Evolutionary conservation across 2,113 vertebrate species (phyloP).

Genomic region (Entomyzon cyanotis): DNA sequence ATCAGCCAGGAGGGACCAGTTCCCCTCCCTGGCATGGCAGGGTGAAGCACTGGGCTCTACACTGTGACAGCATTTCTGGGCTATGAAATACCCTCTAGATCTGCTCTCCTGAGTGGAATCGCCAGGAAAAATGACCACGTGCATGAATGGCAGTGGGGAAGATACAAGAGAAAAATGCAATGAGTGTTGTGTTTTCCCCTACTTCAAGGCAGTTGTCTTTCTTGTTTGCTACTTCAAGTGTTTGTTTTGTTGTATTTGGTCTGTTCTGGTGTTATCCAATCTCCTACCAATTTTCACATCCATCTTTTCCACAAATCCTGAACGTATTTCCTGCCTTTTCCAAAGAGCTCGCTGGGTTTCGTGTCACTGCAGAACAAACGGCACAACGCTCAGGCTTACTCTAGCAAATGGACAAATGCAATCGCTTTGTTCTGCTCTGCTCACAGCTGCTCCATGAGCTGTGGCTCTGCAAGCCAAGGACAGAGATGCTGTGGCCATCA

Average conservation of each 20-base stretch:
- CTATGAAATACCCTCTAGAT: not conserved
- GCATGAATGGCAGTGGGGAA: not conserved
- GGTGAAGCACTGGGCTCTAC: fast-evolving
- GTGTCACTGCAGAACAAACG: constrained; percentile 21
- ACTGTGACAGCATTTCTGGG: not conserved
- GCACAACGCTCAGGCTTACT: not conserved
- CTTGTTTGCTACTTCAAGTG: not conserved
- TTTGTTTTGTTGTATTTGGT: not conserved
- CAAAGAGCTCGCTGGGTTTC: not conserved
- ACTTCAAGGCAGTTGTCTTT: not conserved
- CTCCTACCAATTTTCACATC: constrained; percentile 8
- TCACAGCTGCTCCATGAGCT: not conserved
- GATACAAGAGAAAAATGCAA: not conserved
- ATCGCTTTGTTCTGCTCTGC: not conserved
- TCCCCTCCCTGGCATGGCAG: not conserved
- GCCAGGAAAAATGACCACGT: not conserved
- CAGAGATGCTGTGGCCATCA: not conserved
- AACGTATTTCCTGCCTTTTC: constrained; percentile 1
- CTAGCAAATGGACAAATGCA: not conserved
- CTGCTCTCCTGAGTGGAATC: not conserved
- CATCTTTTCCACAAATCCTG: not conserved
- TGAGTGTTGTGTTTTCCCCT: not conserved
- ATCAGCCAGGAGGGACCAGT: not conserved
- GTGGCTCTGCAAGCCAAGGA: not conserved
- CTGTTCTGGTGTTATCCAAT: not conserved